A percentile compares a stretch with the other conserved stretches of the same genome.
Evolutionary conservation across 2,113 vertebrate species (phyloP).

Genomic region (Sminthopsis crassicaudata): DNA sequence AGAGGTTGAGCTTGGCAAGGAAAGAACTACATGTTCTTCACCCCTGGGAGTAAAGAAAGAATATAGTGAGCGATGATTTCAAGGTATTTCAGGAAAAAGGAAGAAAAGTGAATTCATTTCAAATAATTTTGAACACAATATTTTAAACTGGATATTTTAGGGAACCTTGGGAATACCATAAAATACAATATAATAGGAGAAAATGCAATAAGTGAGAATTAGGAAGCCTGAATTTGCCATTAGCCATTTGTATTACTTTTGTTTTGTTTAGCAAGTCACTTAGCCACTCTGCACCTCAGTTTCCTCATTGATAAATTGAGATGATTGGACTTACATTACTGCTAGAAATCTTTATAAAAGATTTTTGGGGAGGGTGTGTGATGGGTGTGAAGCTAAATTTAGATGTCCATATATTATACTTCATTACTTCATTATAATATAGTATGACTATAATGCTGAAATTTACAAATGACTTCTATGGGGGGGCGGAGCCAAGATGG

Average conservation of each 20-base stretch:
- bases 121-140: neutral
- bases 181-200: neutral
- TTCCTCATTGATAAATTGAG: neutral
- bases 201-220: neutral
- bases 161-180: neutral
- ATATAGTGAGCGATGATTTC: neutral
- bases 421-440: neutral
- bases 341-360: neutral
- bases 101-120: neutral
- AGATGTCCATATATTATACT: neutral
- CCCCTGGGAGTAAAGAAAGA: neutral
- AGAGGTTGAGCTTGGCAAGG: neutral
- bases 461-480: neutral
- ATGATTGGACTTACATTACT: neutral
- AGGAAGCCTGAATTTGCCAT: neutral
- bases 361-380: neutral
- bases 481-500: too few relatives aligned
- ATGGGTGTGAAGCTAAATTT: neutral
- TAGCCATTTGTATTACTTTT: neutral
- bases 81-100: neutral
- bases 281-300: neutral
- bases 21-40: neutral
- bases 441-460: neutral
- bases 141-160: neutral
- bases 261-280: neutral